A percentile compares a stretch with the other conserved stretches of the same genome.
phyloP scores from a whole-genome alignment of 2,113 vertebrate species.

The western clawed frog (Xenopus tropicalis) region DNA sequence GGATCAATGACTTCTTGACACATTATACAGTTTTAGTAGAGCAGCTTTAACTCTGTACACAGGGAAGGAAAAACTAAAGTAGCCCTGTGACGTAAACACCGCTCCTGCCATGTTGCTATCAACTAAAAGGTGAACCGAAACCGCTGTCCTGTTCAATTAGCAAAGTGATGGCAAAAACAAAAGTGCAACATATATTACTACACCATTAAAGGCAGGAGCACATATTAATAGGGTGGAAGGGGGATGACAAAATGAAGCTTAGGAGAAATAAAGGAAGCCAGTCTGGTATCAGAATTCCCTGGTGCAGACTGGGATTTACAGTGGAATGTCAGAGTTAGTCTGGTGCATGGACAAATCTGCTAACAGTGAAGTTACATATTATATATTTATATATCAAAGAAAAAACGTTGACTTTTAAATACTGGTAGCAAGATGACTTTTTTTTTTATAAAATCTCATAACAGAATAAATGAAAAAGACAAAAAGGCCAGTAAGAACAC shows the following conservation, averaged over 20 bases:
- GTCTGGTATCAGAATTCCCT: background rate
- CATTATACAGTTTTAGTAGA: background rate
- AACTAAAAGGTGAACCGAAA: background rate
- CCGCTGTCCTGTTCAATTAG: background rate
- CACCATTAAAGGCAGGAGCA: background rate
- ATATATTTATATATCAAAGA: constrained; percentile 51
- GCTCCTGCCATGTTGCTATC: background rate
- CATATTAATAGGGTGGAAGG: background rate
- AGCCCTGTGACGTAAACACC: background rate
- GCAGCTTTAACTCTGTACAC: background rate
- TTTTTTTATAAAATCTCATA: constrained; percentile 68
- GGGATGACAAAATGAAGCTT: background rate
- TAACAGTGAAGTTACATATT: constrained; percentile 44
- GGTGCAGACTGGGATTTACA: constrained; percentile 29
- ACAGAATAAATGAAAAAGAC: constrained; percentile 77
- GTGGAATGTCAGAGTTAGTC: constrained; percentile 69
- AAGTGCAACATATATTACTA: background rate
- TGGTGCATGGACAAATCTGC: constrained; percentile 62
- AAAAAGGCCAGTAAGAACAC: constrained; percentile 77
- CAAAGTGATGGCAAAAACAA: background rate
- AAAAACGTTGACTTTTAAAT: constrained; percentile 80
- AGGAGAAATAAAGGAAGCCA: background rate
- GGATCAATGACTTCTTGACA: background rate
- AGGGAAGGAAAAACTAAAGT: background rate
- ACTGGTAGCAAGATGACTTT: constrained; percentile 77